phyloP scores from a whole-genome alignment of 2,888 invertebrate genomes.

The Epinotia ramella region DNA sequence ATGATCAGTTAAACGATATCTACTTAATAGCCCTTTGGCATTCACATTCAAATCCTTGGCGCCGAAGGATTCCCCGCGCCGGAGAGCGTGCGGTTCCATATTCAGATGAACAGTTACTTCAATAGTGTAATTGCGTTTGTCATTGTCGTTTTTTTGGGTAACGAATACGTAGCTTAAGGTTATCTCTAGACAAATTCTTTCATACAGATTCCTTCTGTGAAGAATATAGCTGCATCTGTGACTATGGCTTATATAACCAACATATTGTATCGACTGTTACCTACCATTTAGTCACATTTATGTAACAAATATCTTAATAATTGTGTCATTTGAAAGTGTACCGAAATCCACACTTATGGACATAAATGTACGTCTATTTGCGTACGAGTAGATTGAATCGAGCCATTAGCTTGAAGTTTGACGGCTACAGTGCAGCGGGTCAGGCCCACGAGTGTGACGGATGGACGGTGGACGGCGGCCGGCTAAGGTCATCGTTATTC shows the following conservation, averaged over 20 bases:
- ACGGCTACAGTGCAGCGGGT: constrained; percentile 16
- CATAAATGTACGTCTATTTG: neutral
- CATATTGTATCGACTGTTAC: neutral
- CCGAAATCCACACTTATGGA: neutral
- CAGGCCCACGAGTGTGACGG: constrained; percentile 26
- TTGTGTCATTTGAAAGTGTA: neutral
- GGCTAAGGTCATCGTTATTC: constrained; percentile 30
- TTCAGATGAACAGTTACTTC: neutral
- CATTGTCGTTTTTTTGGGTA: neutral
- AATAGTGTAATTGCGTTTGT: neutral
- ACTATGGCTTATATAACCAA: neutral
- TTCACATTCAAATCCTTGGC: neutral
- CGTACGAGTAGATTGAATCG: neutral
- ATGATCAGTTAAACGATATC: neutral
- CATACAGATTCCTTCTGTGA: neutral
- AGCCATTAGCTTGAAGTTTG: constrained; percentile 11
- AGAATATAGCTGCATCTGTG: neutral
- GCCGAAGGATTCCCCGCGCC: neutral
- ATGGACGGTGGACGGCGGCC: constrained; percentile 28
- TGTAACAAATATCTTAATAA: neutral
- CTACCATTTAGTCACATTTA: neutral
- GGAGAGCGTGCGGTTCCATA: neutral
- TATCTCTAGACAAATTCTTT: neutral
- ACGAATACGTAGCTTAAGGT: neutral
- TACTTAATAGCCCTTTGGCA: constrained; percentile 4